Evolutionary conservation across 2,888 invertebrate species (phyloP).

Genomic region (Yponomeuta evonymella): DNA sequence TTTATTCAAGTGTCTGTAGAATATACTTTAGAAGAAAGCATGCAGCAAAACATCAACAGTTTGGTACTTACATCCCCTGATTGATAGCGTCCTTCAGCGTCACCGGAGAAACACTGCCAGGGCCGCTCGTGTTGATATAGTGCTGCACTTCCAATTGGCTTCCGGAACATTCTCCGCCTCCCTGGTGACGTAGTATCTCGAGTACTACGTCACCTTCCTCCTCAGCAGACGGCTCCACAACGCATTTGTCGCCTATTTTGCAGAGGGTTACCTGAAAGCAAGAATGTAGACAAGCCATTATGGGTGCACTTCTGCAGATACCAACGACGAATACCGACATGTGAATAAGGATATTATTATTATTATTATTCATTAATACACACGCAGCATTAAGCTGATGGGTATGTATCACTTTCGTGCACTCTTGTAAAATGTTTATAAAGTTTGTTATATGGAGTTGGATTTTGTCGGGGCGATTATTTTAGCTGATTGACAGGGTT

Average conservation of each 20-base stretch:
- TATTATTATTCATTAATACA: too few species aligned
- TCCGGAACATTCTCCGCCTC: constrained; percentile 27
- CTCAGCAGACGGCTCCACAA: constrained; percentile 93
- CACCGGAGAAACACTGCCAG: constrained; percentile 84
- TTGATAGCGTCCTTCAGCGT: constrained; percentile 82
- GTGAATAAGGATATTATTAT: too few species aligned
- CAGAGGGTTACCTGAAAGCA: constrained; percentile 80
- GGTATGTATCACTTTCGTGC: too few species aligned
- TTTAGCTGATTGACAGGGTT: too few species aligned
- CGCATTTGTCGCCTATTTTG: constrained; percentile 89
- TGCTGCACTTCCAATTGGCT: constrained; percentile 63
- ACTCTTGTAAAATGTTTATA: too few species aligned
- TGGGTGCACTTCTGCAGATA: neutral
- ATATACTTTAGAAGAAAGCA: neutral
- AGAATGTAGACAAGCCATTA: neutral
- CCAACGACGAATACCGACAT: neutral
- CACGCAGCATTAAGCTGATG: too few species aligned
- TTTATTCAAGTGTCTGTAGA: too few species aligned
- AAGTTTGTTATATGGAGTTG: too few species aligned
- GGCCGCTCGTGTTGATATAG: constrained; percentile 79
- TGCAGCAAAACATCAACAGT: neutral
- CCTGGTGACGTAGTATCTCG: constrained; percentile 41
- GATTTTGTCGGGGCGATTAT: too few species aligned
- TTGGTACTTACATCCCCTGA: constrained; percentile 76
- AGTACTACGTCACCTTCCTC: constrained; percentile 82